These are phyloP conservation scores for Sebastes nivosus DNA, from an alignment of 2,797 vertebrate genomes.

Conservation along the genomic window DNA sequence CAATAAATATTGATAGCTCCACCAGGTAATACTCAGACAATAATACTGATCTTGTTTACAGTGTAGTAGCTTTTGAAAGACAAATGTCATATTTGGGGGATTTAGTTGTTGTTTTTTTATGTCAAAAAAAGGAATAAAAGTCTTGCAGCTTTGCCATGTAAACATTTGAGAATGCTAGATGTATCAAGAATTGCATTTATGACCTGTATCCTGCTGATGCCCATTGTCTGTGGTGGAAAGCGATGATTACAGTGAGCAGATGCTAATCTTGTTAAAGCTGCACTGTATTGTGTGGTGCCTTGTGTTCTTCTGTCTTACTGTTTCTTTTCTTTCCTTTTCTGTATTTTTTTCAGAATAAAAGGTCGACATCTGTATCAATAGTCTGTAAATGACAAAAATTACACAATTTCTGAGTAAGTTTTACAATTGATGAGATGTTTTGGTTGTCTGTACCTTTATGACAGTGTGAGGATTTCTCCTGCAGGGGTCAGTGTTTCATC, in stretches of 20 bases:
- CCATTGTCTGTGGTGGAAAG: neutral
- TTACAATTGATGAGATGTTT: neutral
- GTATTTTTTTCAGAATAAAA: neutral
- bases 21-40: neutral
- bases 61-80: neutral
- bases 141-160: neutral
- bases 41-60: neutral
- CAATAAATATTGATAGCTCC: neutral
- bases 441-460: neutral
- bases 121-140: neutral
- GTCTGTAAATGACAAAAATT: neutral
- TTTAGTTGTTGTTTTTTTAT: neutral
- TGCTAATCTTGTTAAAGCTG: neutral
- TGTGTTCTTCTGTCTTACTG: neutral
- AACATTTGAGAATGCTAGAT: neutral
- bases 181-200: neutral
- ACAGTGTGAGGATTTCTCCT: constrained; percentile 20
- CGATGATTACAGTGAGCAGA: neutral
- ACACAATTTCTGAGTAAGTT: neutral
- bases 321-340: neutral
- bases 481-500: constrained; percentile 62
- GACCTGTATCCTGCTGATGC: neutral
- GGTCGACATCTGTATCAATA: neutral
- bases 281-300: neutral
- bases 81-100: neutral